Evolutionary conservation across 2,113 vertebrate genomes (phyloP).

Genomic region (Mobula birostris): DNA sequence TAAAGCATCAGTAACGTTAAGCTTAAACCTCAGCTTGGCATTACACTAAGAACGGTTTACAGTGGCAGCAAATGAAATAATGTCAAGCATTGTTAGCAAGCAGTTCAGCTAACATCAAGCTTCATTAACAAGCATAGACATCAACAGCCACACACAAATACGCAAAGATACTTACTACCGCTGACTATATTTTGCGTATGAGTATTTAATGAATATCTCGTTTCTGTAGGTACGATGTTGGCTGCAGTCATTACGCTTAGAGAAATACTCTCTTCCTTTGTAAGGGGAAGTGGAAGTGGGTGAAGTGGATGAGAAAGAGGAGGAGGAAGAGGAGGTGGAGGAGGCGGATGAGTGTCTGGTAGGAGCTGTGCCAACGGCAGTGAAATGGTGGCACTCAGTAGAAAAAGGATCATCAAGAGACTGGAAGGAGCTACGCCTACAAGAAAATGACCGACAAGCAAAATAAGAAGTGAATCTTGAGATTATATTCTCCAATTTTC

Average conservation of each 20-base stretch:
- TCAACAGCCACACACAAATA: conserved; percentile 40
- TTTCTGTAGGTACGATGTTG: conserved; percentile 55
- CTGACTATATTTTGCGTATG: conserved; percentile 59
- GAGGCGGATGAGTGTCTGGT: conserved; percentile 52
- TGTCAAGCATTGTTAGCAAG: neutral
- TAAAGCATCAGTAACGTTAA: conserved; percentile 1
- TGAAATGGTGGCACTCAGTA: conserved; percentile 50
- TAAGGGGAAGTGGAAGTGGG: conserved; percentile 46
- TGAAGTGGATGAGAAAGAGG: conserved; percentile 44
- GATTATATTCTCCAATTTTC: neutral
- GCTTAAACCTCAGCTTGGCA: neutral
- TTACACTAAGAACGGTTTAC: neutral
- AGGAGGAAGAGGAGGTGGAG: conserved; percentile 48
- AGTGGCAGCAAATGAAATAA: neutral
- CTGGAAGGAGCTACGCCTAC: conserved; percentile 53
- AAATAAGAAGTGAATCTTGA: neutral
- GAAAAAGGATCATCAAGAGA: conserved; percentile 49
- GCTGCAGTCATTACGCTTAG: conserved; percentile 49
- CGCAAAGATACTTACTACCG: conserved; percentile 60
- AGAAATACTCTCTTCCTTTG: conserved; percentile 48
- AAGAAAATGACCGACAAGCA: conserved; percentile 50
- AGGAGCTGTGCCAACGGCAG: conserved; percentile 46
- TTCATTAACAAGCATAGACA: conserved; percentile 19
- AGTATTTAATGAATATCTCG: conserved; percentile 57
- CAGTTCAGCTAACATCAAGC: conserved; percentile 32